Percentiles rank a stretch among this genome's conserved stretches.
Conservation (phyloP, 1,140 invertebrate species). For the Diorhabda elongata region DNA sequence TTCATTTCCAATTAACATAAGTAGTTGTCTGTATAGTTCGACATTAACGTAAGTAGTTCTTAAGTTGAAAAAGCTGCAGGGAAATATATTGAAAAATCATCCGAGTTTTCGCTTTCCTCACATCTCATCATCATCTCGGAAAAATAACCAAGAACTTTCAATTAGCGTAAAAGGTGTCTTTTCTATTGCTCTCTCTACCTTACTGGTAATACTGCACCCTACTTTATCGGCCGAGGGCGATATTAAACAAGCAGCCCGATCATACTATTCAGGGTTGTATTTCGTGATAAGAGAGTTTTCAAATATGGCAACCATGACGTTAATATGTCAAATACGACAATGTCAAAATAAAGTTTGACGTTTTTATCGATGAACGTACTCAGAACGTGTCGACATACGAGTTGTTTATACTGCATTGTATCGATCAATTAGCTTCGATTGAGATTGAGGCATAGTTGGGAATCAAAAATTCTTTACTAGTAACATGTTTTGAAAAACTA, state of each 20-base stretch:
- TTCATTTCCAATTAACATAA: not conserved
- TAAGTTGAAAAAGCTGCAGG: not conserved
- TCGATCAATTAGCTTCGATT: too few relatives aligned
- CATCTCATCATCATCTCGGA: not conserved
- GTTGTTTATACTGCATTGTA: too few relatives aligned
- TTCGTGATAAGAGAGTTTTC: not conserved
- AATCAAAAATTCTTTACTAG: too few relatives aligned
- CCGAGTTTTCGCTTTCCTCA: not conserved
- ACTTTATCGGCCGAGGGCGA: conserved; percentile 37
- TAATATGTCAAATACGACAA: too few relatives aligned
- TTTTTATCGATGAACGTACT: too few relatives aligned
- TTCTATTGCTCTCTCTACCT: conserved; percentile 23
- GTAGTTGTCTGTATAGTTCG: not conserved
- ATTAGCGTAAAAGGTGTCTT: conserved; percentile 41
- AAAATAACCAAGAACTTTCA: conserved; percentile 26
- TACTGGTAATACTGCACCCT: conserved; percentile 30
- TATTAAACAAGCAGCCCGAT: conserved; percentile 37
- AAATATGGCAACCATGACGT: too few relatives aligned
- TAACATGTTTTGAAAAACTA: too few relatives aligned
- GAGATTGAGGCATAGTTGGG: too few relatives aligned
- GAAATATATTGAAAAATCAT: conserved; percentile 16
- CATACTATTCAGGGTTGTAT: conserved; percentile 14
- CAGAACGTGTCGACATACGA: too few relatives aligned
- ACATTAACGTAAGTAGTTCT: conserved; percentile 14
- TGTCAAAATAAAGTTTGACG: too few relatives aligned